Base-by-base conservation (phyloP, 1,140 invertebrate genomes). In the Drosophila oshimai region DNA sequence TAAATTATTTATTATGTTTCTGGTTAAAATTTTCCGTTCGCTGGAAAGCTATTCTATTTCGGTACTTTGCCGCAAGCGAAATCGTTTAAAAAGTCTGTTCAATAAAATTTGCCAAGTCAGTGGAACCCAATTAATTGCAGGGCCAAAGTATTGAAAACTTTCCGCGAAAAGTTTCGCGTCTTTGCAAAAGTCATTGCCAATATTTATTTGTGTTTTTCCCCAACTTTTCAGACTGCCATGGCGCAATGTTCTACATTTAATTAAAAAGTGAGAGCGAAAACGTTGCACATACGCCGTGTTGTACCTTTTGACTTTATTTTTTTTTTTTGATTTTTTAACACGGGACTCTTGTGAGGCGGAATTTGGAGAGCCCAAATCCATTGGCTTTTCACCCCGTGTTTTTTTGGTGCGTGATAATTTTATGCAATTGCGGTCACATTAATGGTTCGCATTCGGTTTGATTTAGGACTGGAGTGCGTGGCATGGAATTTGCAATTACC, bases 401-500 rank as follows among this genome's bases (percentile, higher is more conserved):
- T n/a, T n/a, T 33, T 42, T 39, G 29, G 49, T 69, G 76, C 76
- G 81, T 87, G 81, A 86, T 76, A 73, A 80, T 67, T 87, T 72
- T 74, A 71, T 76, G 76, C 81, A 76, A 86, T 81, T 81, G 72
- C 46, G 80, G 71, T 45, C 75, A 75, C 76, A 86, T 75, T 86
- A 86, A 73, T 62, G 81, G 74, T 76, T 86, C 83, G 81, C 50
- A 65, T 61, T 50, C 76, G 58, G 72, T 81, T 86, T 86, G 81
- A 86, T 86, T 87, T 87, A 86, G 68, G 62, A 54, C 58, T 49
- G 37, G 13, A 81, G 67, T 73, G 76, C 71, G 76, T 86, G 81
- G 81, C 51, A 41, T 67, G 76, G 81, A 81, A 86, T 86, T 81
- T 72, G 72, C 72, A 86, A 86, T 86, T 81, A 81, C 67, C 31